Conservation (phyloP, 2,113 vertebrate species). For the Thomomys bottae region DNA sequence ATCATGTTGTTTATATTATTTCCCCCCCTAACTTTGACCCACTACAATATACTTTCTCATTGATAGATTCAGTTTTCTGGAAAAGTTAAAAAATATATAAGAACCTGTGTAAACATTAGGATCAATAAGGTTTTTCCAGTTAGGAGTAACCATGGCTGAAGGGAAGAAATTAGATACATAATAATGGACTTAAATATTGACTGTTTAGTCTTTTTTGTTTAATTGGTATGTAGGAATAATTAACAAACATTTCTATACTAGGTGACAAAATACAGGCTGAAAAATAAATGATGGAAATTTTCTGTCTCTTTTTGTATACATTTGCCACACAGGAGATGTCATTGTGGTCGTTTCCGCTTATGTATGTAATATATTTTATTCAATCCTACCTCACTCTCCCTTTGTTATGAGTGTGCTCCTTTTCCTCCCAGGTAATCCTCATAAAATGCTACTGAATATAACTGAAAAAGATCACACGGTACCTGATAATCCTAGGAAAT, state of each 20-base stretch:
- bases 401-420: neutral
- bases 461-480: constrained; percentile 44
- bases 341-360: too few relatives aligned
- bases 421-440: neutral
- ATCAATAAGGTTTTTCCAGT: constrained; percentile 1
- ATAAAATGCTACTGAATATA: neutral
- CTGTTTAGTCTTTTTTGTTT: neutral
- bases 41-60: neutral
- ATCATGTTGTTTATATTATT: neutral
- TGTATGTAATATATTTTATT: too few relatives aligned
- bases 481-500: constrained; percentile 55
- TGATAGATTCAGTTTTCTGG: neutral
- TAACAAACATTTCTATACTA: neutral
- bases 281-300: constrained; percentile 2
- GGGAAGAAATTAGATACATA: neutral
- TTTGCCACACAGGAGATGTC: too few relatives aligned
- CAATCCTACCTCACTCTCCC: too few relatives aligned
- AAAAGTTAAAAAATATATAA: constrained; percentile 41
- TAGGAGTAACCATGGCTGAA: neutral
- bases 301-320: neutral
- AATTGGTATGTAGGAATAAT: neutral
- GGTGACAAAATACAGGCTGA: constrained; percentile 6
- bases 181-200: neutral
- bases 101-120: neutral
- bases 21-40: neutral